phyloP scores from a whole-genome alignment of 2,113 vertebrate genomes.

The human (Homo sapiens) region GRCh38 chr6:48858501-48859000 shows the following conservation, averaged over 20 bases:
- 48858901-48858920: background rate
- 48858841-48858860: background rate
- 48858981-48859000: background rate
- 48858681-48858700: background rate
- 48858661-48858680: constrained; percentile 4
- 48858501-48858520: background rate
- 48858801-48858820: background rate
- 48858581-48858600: background rate
- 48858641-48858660: background rate
- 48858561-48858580: background rate
- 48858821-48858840: background rate
- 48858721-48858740: background rate
- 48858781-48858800: background rate
- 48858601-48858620: background rate
- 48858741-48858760: background rate
- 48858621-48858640: background rate
- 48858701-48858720: background rate
- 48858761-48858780: background rate
- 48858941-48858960: background rate
- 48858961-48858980: background rate
- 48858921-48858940: background rate
- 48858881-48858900: background rate
- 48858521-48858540: background rate
- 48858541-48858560: background rate
- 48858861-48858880: background rate